Base-by-base conservation (phyloP, 2,113 vertebrate genomes). In the Siniperca knerii region DNA sequence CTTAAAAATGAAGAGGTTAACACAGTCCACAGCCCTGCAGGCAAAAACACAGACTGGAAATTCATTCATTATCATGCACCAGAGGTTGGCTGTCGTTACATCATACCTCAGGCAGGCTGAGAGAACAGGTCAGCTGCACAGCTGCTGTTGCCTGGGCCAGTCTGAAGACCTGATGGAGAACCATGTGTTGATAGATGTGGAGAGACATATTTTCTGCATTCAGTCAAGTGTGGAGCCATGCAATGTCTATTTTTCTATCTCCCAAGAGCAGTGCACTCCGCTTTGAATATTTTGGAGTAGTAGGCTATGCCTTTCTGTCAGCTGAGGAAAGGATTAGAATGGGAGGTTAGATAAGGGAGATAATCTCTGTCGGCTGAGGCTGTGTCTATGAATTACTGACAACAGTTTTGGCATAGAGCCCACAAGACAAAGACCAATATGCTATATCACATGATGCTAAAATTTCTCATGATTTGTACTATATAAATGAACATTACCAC, bases 61-160 rank as follows among this genome's bases (percentile, higher is more conserved):
- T 91, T 16, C 58, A 77, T 87, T 90, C 81, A 86, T 90, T 84
- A 86, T 91, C 85, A 84, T 89, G 91, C 92, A 90, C 85, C 88
- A 91, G 87, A 85, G 84, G 85, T 92, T 91, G 82, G 81, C 82
- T 52, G 71, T 68, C 69, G 89, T 90, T 91, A 77, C 90, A 85
- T 90, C 88, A 81, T 77, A 80, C 87, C 90, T 88, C 79, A 61
- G 88, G 85, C 73, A 54, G 79, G 60, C 79, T 64, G 82, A 81
- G 81, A 8, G 78, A 86, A 74, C 77, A 83, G 89, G 89, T 90
- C 86, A 79, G 81, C 83, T 35, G 86, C 92, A 90, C 90, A 89
- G 90, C 89, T 92, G 89, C 84, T 91, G 73, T 44, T 46, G 82
- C 61, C 85, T 25, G 64, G 57, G 79, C 76, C 79, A 15, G 84